Conservation (phyloP, 2,888 invertebrate species). For the Erebia aethiops region DNA sequence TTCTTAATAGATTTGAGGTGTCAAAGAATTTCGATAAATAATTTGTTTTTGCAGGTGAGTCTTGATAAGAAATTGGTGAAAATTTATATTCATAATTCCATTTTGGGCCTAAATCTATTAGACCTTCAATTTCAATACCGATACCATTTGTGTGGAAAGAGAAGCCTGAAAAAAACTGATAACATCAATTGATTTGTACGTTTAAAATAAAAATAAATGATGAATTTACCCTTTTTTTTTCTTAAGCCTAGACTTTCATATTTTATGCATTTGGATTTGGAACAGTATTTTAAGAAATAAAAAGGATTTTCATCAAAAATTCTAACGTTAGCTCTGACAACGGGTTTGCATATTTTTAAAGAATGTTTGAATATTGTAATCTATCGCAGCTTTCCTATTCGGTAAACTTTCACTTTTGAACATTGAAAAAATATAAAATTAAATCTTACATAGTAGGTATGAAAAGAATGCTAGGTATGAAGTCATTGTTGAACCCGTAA, state of each 20-base stretch:
- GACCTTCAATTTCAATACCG: slow-evolving; percentile 50
- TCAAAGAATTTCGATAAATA: not conserved
- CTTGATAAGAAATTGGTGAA: slow-evolving; percentile 16
- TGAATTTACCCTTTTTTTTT: not conserved
- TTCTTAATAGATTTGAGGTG: not conserved
- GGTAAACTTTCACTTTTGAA: not conserved
- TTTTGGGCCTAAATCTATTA: slow-evolving; percentile 51
- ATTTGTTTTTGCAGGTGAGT: not conserved
- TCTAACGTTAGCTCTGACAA: too few relatives aligned
- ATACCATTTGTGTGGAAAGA: slow-evolving; percentile 32
- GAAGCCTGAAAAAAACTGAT: slow-evolving; percentile 30
- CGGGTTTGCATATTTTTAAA: too few relatives aligned
- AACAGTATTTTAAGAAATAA: too few relatives aligned
- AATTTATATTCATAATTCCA: slow-evolving; percentile 50
- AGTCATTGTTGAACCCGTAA: not conserved
- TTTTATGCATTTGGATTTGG: too few relatives aligned
- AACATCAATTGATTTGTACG: not conserved
- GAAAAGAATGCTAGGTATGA: not conserved
- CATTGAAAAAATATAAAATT: not conserved
- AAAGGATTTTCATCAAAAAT: too few relatives aligned
- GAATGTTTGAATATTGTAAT: too few relatives aligned
- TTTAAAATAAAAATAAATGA: not conserved
- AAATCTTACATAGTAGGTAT: slow-evolving; percentile 11
- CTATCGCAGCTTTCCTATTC: too few relatives aligned
- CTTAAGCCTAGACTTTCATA: too few relatives aligned